Conservation (phyloP, 2,888 invertebrate genomes). For the Parnassius glacialis region DNA sequence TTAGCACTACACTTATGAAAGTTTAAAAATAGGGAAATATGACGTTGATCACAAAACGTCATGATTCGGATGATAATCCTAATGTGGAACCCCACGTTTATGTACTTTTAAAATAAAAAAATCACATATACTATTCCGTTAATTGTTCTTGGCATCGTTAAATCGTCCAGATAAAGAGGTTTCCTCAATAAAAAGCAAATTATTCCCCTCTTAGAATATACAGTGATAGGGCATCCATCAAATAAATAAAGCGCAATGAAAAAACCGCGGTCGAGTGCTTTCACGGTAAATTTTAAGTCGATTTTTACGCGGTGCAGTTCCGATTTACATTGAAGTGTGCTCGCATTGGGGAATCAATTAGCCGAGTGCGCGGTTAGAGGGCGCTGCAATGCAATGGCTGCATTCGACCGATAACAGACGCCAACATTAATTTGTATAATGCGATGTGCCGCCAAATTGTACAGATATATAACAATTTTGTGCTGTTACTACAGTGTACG, state of each 20-base stretch:
- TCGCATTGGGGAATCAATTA: constrained; percentile 48
- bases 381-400: constrained; percentile 46
- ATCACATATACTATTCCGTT: too few relatives aligned
- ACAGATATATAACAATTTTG: neutral
- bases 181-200: constrained; percentile 6
- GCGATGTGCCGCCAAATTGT: constrained; percentile 20
- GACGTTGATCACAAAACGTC: too few relatives aligned
- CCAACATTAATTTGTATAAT: constrained; percentile 27
- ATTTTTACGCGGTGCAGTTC: constrained; percentile 25
- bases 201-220: constrained; percentile 13
- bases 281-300: constrained; percentile 24
- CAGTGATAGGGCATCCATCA: constrained; percentile 8
- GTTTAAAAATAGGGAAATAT: too few relatives aligned
- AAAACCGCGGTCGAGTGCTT: constrained; percentile 18
- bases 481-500: too few relatives aligned
- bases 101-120: too few relatives aligned
- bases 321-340: constrained; percentile 25
- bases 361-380: constrained; percentile 37
- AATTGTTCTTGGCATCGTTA: too few relatives aligned
- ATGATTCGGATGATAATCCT: too few relatives aligned
- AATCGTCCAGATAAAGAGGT: constrained; percentile 7
- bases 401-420: constrained; percentile 34
- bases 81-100: too few relatives aligned
- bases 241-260: constrained; percentile 12
- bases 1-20: too few relatives aligned